Percentiles rank a stretch among this genome's conserved stretches.
Evolutionary conservation across 2,888 invertebrate species (phyloP).

Genomic region (Arctia plantaginis): DNA sequence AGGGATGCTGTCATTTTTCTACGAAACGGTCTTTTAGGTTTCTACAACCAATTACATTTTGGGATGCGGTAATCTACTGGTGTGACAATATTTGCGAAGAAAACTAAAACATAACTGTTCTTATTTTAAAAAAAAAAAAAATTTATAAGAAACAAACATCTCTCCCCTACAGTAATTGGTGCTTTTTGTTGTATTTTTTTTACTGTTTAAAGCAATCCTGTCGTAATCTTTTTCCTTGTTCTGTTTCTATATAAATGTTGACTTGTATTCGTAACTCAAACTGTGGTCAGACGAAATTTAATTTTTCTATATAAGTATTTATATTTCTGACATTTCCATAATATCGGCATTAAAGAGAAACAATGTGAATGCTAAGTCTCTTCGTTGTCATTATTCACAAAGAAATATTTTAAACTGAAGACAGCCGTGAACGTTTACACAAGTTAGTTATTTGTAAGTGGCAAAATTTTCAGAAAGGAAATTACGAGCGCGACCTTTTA

Average conservation of each 20-base stretch:
- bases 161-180: neutral
- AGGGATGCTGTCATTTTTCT: constrained; percentile 32
- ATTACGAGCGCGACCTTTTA: constrained; percentile 30
- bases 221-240: no score
- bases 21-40: constrained; percentile 21
- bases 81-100: neutral
- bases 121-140: no score
- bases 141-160: no score
- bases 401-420: neutral
- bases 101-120: neutral
- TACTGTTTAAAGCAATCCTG: no score
- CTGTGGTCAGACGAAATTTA: neutral
- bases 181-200: neutral
- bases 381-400: neutral
- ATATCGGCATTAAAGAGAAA: neutral
- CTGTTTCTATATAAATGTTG: no score
- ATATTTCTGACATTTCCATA: no score
- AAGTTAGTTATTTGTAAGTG: constrained; percentile 16
- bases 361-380: neutral
- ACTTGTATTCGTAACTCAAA: neutral
- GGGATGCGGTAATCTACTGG: constrained; percentile 10
- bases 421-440: neutral
- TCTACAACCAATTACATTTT: constrained; percentile 27
- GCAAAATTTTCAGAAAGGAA: constrained; percentile 24
- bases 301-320: neutral